Evolutionary conservation across 2,888 invertebrate species (phyloP).

Genomic region (Aporophyla nigra): DNA sequence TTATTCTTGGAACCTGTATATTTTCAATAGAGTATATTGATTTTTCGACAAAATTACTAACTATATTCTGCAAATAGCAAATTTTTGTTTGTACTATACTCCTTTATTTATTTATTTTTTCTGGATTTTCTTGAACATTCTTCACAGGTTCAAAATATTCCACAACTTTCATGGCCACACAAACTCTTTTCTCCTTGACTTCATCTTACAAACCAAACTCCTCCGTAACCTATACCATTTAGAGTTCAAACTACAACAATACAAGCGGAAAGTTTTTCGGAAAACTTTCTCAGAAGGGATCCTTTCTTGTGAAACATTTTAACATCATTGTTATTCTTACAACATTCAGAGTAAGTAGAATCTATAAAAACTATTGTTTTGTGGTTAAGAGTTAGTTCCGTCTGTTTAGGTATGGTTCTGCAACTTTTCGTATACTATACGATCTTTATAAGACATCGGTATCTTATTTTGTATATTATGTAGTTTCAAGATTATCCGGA

Average conservation of each 20-base stretch:
- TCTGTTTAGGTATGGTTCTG: constrained; percentile 24
- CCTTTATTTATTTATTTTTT: too few relatives aligned
- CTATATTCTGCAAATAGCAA: background rate
- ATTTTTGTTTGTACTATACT: background rate
- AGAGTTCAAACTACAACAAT: constrained; percentile 71
- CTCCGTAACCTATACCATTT: constrained; percentile 66
- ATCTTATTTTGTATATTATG: too few relatives aligned
- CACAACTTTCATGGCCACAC: constrained; percentile 52
- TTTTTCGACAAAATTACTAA: too few relatives aligned
- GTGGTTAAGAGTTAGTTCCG: constrained; percentile 10
- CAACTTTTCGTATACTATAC: background rate
- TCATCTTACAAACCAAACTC: constrained; percentile 67
- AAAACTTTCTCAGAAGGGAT: constrained; percentile 63
- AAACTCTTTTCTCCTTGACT: constrained; percentile 53
- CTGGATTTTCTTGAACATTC: background rate
- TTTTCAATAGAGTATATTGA: background rate
- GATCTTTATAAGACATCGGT: too few relatives aligned
- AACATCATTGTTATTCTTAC: constrained; percentile 55
- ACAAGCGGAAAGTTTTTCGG: constrained; percentile 60
- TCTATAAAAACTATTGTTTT: constrained; percentile 55
- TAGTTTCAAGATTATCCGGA: too few relatives aligned
- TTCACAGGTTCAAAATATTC: background rate
- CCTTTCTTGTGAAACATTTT: constrained; percentile 47
- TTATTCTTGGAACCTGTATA: background rate
- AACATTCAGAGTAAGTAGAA: constrained; percentile 30